Conservation (phyloP, 2,888 invertebrate species). For the Sisyra nigra region DNA sequence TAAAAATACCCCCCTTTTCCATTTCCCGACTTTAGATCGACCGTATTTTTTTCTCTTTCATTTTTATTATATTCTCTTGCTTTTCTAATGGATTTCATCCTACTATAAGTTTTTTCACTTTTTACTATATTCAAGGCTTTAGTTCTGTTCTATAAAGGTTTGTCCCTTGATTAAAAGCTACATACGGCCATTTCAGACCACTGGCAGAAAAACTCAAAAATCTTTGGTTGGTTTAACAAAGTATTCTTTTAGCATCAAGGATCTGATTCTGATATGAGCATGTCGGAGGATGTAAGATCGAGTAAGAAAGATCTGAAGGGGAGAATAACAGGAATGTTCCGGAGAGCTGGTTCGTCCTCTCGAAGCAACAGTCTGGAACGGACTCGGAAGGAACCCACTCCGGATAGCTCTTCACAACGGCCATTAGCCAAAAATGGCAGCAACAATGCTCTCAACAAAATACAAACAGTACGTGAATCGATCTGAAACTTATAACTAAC, state of each 20-base stretch:
- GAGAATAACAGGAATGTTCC: conserved; percentile 69
- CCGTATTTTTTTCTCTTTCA: too few relatives aligned
- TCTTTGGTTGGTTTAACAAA: not conserved
- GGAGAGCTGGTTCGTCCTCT: conserved; percentile 44
- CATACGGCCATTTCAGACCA: too few relatives aligned
- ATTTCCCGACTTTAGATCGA: too few relatives aligned
- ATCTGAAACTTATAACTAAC: too few relatives aligned
- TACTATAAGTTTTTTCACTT: too few relatives aligned
- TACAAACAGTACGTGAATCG: too few relatives aligned
- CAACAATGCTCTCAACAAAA: not conserved
- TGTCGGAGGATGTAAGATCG: conserved; percentile 38
- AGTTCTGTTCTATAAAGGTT: too few relatives aligned
- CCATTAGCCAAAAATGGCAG: conserved; percentile 26
- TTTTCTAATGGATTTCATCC: too few relatives aligned
- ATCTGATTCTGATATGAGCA: conserved; percentile 56
- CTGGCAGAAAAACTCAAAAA: not conserved
- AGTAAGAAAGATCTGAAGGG: conserved; percentile 67
- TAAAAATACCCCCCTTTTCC: too few relatives aligned
- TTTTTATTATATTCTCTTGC: too few relatives aligned
- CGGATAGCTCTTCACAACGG: conserved; percentile 28
- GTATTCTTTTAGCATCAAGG: conserved; percentile 31
- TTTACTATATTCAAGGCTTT: too few relatives aligned
- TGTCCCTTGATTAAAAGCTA: too few relatives aligned
- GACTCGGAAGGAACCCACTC: conserved; percentile 14
- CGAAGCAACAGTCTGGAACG: conserved; percentile 32